These are phyloP conservation scores for Mesochorus sp. DNA, from an alignment of 2,888 invertebrate genomes.

Conservation along the genomic window DNA sequence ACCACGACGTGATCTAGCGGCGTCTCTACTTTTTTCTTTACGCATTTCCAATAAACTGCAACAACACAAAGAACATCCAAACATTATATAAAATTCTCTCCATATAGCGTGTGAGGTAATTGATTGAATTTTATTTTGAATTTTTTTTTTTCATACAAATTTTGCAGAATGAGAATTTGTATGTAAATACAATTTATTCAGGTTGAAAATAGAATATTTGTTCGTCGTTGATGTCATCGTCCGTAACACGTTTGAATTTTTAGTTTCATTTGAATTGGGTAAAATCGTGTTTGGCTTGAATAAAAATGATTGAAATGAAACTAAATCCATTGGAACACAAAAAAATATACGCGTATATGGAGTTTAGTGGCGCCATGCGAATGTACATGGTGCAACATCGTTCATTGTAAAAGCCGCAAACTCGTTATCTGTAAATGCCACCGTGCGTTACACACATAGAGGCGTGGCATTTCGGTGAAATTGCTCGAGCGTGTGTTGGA, in stretches of 20 bases:
- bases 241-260: background rate
- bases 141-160: background rate
- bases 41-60: slow-evolving; percentile 95
- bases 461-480: slow-evolving; percentile 61
- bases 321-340: background rate
- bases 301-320: background rate
- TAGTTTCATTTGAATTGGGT: background rate
- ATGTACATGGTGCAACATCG: background rate
- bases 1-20: slow-evolving; percentile 94
- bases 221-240: background rate
- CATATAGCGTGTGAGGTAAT: background rate
- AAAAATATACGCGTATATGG: background rate
- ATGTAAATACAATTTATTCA: background rate
- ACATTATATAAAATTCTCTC: slow-evolving; percentile 46
- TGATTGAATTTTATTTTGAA: background rate
- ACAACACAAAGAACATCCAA: slow-evolving; percentile 75
- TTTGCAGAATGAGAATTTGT: too few relatives aligned
- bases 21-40: slow-evolving; percentile 96
- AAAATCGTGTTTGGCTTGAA: background rate
- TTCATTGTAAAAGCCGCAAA: slow-evolving; percentile 59
- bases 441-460: slow-evolving; percentile 45
- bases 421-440: slow-evolving; percentile 52
- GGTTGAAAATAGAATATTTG: background rate
- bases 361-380: background rate
- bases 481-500: slow-evolving; percentile 54